Evolutionary conservation across 2,888 invertebrate species (phyloP).

Genomic region (Sphecodes monilicornis): DNA sequence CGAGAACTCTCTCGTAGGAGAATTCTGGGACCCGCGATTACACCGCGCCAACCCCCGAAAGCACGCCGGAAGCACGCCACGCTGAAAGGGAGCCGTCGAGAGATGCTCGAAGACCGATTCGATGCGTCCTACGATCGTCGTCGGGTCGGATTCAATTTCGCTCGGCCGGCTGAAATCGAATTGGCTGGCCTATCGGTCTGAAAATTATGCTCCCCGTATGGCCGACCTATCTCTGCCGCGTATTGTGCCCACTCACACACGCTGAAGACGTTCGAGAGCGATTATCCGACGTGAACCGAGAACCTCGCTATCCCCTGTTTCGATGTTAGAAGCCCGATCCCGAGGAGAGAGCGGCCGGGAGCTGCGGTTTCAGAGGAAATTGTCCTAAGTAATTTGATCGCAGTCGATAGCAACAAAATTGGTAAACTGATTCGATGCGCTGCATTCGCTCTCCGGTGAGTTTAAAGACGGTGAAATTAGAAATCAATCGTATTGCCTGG

Average conservation of each 20-base stretch:
- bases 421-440: neutral
- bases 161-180: slow-evolving; percentile 45
- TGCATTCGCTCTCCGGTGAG: neutral
- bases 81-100: slow-evolving; percentile 9
- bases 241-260: slow-evolving; percentile 8
- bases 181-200: slow-evolving; percentile 42
- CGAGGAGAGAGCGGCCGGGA: neutral
- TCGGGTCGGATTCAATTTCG: slow-evolving; percentile 51
- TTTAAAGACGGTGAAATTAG: neutral
- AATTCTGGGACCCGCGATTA: slow-evolving; percentile 42
- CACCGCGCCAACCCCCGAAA: slow-evolving; percentile 36
- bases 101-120: slow-evolving; percentile 42
- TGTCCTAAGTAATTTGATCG: slow-evolving; percentile 3
- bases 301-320: neutral
- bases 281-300: slow-evolving; percentile 4
- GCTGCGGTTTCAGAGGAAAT: slow-evolving; percentile 3
- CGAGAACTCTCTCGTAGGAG: slow-evolving; percentile 15
- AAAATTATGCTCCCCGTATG: slow-evolving; percentile 52
- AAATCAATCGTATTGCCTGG: neutral
- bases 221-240: neutral
- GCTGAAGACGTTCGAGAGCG: slow-evolving; percentile 15
- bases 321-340: neutral
- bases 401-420: neutral
- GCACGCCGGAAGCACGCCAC: slow-evolving; percentile 22
- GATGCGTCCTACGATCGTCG: slow-evolving; percentile 32